phyloP scores from a whole-genome alignment of 23 tunicate genomes.

The Phallusia fumigata region DNA sequence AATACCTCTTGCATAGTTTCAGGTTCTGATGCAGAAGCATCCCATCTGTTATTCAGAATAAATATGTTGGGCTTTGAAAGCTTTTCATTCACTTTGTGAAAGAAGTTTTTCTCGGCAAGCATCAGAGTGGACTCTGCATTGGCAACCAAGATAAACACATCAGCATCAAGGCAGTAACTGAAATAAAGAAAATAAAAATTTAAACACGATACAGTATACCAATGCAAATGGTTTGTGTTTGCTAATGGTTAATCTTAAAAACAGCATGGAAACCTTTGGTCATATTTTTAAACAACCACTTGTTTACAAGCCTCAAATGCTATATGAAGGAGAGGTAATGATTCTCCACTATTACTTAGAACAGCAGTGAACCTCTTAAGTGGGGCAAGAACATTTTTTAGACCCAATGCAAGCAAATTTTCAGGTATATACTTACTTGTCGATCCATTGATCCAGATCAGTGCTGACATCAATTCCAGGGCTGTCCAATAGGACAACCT shows the following conservation, averaged over 20 bases:
- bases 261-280: too few relatives aligned
- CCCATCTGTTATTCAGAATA: conserved; percentile 94
- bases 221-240: too few relatives aligned
- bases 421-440: conserved; percentile 47
- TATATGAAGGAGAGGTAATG: neutral
- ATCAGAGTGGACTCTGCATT: conserved; percentile 91
- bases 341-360: too few relatives aligned
- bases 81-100: conserved; percentile 75
- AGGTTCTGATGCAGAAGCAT: conserved; percentile 91
- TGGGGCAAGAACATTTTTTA: too few relatives aligned
- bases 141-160: conserved; percentile 90
- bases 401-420: neutral
- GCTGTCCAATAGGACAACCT: conserved; percentile 86
- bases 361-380: too few relatives aligned
- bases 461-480: conserved; percentile 92
- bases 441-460: conserved; percentile 91
- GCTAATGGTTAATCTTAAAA: too few relatives aligned
- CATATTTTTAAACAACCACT: too few relatives aligned
- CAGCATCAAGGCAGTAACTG: conserved; percentile 94
- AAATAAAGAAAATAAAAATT: neutral
- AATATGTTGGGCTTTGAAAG: conserved; percentile 92
- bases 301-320: neutral
- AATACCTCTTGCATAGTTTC: conserved; percentile 84
- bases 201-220: neutral
- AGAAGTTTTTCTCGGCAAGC: conserved; percentile 92